These are phyloP conservation scores for Neuroscelio doddi DNA, from an alignment of 2,888 invertebrate genomes.

Conservation along the genomic window DNA sequence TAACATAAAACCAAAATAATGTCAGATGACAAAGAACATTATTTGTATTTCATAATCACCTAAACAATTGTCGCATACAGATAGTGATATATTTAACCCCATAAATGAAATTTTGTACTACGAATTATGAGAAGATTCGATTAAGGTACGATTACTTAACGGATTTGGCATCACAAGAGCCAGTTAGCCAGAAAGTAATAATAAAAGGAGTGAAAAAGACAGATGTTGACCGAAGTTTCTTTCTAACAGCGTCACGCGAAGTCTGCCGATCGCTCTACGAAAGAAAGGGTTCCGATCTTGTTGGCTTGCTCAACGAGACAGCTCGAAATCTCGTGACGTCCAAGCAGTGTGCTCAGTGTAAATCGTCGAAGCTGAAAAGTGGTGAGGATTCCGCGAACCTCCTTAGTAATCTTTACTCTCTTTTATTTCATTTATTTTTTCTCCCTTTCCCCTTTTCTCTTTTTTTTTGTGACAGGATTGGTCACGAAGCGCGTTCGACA, in stretches of 20 bases:
- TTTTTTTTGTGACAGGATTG: slow-evolving; percentile 21
- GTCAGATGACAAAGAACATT: slow-evolving; percentile 5
- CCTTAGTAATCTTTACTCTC: slow-evolving; percentile 17
- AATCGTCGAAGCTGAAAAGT: slow-evolving; percentile 41
- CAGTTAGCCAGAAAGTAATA: slow-evolving; percentile 17
- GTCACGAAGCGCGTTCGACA: slow-evolving; percentile 35
- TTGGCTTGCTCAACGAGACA: slow-evolving; percentile 50
- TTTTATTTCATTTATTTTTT: slow-evolving; percentile 29
- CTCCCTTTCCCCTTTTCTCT: too few species aligned
- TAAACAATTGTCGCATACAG: slow-evolving; percentile 20
- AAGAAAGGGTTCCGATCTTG: slow-evolving; percentile 35
- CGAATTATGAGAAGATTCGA: slow-evolving; percentile 24
- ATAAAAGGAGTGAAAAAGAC: slow-evolving; percentile 17
- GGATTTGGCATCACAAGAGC: not conserved
- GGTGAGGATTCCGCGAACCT: slow-evolving; percentile 41
- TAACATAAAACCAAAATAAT: slow-evolving; percentile 20
- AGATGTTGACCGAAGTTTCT: slow-evolving; percentile 15
- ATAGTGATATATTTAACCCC: slow-evolving; percentile 3
- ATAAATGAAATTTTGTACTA: slow-evolving; percentile 26
- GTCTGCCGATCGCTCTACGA: slow-evolving; percentile 19
- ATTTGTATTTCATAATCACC: slow-evolving; percentile 8
- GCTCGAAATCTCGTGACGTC: slow-evolving; percentile 46
- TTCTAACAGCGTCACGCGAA: slow-evolving; percentile 27
- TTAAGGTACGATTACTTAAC: slow-evolving; percentile 9
- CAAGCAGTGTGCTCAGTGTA: slow-evolving; percentile 21